These are phyloP conservation scores for Lindbergichthys nudifrons DNA, from an alignment of 2,797 vertebrate species.

Conservation along the genomic window DNA sequence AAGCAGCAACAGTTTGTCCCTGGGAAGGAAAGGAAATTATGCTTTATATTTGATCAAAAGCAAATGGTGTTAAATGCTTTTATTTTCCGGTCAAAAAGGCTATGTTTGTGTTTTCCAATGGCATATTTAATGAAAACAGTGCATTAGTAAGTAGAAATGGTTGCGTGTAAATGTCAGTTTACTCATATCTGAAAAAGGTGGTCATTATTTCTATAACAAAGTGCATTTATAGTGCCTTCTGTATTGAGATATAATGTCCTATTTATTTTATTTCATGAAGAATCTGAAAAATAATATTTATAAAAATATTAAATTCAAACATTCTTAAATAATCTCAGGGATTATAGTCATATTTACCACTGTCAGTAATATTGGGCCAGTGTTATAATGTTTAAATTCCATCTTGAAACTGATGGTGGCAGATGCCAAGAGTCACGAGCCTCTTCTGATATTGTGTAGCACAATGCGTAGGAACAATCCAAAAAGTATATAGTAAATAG, in stretches of 20 bases:
- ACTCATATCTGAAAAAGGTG: background rate
- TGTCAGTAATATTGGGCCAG: too few relatives aligned
- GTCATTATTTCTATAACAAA: background rate
- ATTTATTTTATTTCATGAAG: background rate
- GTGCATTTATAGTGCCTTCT: background rate
- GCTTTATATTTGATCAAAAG: background rate
- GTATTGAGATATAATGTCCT: background rate
- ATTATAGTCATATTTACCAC: background rate
- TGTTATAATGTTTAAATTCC: background rate
- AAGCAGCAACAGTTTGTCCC: constrained; percentile 5
- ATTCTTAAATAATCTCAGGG: too few relatives aligned
- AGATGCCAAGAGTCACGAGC: background rate
- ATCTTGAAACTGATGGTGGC: background rate
- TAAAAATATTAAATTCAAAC: constrained; percentile 8
- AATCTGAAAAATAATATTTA: background rate
- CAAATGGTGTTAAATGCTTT: background rate
- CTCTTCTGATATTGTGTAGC: background rate
- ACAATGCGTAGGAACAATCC: background rate
- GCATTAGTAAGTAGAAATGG: background rate
- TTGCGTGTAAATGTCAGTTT: background rate
- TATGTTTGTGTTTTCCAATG: background rate
- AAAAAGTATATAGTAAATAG: too few relatives aligned
- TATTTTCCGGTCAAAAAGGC: background rate
- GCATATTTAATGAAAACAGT: background rate
- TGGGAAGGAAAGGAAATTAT: background rate